Evolutionary conservation across 1,140 invertebrate genomes (phyloP).

Genomic region (Zaprionus tsacasi): DNA sequence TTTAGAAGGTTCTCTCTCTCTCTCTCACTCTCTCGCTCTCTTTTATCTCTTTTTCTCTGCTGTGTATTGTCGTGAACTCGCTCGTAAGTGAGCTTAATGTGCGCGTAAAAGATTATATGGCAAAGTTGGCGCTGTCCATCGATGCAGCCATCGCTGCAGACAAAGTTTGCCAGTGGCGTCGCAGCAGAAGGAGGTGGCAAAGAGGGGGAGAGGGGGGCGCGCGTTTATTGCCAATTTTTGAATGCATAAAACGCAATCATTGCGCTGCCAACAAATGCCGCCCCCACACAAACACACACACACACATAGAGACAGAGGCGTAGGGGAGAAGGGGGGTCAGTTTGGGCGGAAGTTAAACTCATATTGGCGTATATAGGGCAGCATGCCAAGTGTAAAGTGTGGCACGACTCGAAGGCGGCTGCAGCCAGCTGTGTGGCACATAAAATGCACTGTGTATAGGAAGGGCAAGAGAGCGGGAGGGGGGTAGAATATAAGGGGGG

Average conservation of each 20-base stretch:
- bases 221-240: conserved; percentile 80
- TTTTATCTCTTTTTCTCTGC: background rate
- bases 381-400: conserved; percentile 74
- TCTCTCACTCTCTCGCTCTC: background rate
- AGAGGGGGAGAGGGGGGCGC: conserved; percentile 5
- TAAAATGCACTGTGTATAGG: conserved; percentile 20
- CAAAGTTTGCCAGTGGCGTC: conserved; percentile 62
- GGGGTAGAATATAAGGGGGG: background rate
- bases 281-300: conserved; percentile 58
- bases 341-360: background rate
- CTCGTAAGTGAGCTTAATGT: conserved; percentile 73
- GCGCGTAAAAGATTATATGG: conserved; percentile 78
- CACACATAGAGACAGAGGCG: background rate
- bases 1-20: conserved; percentile 20
- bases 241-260: conserved; percentile 74
- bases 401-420: conserved; percentile 45
- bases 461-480: background rate
- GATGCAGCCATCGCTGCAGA: conserved; percentile 41
- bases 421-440: conserved; percentile 33
- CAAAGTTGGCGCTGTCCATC: conserved; percentile 66
- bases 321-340: background rate
- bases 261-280: conserved; percentile 70
- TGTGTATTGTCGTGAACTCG: conserved; percentile 38
- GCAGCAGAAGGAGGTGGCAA: background rate
- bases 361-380: conserved; percentile 64